These are phyloP conservation scores for Euproctis similis DNA, from an alignment of 2,888 invertebrate genomes.

Conservation along the genomic window DNA sequence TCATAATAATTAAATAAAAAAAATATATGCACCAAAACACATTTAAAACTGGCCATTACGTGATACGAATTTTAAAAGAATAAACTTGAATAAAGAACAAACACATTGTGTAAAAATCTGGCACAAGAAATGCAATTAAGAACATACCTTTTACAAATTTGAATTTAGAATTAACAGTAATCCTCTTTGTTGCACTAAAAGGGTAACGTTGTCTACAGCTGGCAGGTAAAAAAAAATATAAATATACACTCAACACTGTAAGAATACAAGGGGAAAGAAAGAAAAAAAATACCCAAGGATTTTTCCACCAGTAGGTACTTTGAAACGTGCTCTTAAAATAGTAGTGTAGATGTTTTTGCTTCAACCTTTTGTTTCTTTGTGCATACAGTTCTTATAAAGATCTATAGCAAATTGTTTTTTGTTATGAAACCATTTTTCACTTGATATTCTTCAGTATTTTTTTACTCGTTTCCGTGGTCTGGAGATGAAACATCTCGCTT, in stretches of 20 bases:
- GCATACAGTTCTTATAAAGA: conserved; percentile 2
- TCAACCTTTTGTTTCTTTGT: conserved; percentile 12
- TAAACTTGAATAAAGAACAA: not conserved
- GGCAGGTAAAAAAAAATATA: conserved; percentile 10
- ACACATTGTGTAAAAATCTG: conserved; percentile 4
- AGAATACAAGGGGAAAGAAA: conserved; percentile 19
- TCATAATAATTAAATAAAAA: too few species aligned
- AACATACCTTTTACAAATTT: conserved; percentile 17
- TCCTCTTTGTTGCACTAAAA: conserved; percentile 13
- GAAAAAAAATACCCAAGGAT: too few species aligned
- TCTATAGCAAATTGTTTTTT: too few species aligned
- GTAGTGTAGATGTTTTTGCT: conserved; percentile 7
- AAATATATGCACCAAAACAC: too few species aligned
- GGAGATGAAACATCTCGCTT: too few species aligned
- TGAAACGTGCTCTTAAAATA: conserved; percentile 20
- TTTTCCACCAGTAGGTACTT: conserved; percentile 1
- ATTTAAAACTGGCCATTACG: too few species aligned
- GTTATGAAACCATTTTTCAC: too few species aligned
- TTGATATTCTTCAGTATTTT: too few species aligned
- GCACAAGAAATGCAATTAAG: conserved; percentile 13
- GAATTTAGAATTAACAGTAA: conserved; percentile 14
- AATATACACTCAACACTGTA: conserved; percentile 10
- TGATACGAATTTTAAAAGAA: too few species aligned
- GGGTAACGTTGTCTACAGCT: conserved; percentile 14
- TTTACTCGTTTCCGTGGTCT: too few species aligned